phyloP scores from a whole-genome alignment of 2,888 invertebrate genomes.

The Monochamus alternatus region DNA sequence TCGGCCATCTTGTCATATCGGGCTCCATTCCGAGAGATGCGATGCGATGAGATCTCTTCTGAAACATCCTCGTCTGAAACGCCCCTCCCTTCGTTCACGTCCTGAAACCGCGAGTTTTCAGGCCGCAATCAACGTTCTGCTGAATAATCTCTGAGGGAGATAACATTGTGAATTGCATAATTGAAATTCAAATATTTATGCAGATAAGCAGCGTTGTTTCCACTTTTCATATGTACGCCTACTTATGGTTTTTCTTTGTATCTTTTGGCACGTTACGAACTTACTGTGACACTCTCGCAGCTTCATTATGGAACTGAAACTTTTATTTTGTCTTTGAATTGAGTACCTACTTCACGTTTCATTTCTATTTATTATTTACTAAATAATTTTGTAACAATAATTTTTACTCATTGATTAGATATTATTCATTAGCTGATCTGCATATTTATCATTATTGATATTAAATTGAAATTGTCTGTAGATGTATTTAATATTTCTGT shows the following conservation, averaged over 20 bases:
- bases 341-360: no score
- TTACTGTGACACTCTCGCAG: neutral
- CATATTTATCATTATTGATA: no score
- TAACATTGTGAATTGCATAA: conserved; percentile 57
- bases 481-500: no score
- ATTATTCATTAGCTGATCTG: no score
- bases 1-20: conserved; percentile 73
- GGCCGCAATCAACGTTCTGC: conserved; percentile 53
- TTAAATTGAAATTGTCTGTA: no score
- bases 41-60: conserved; percentile 67
- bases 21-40: conserved; percentile 69
- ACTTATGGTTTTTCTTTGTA: conserved; percentile 16
- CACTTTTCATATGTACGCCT: conserved; percentile 23
- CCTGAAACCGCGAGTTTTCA: conserved; percentile 49
- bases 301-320: no score
- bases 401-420: no score
- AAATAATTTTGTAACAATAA: no score
- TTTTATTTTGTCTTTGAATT: no score
- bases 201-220: conserved; percentile 34
- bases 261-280: conserved; percentile 16
- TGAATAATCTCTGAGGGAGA: conserved; percentile 54
- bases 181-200: conserved; percentile 58
- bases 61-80: conserved; percentile 61
- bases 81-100: conserved; percentile 52
- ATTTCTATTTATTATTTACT: no score